Base-by-base conservation (phyloP, 2,888 invertebrate genomes). In the Drosophila gaucha region DNA sequence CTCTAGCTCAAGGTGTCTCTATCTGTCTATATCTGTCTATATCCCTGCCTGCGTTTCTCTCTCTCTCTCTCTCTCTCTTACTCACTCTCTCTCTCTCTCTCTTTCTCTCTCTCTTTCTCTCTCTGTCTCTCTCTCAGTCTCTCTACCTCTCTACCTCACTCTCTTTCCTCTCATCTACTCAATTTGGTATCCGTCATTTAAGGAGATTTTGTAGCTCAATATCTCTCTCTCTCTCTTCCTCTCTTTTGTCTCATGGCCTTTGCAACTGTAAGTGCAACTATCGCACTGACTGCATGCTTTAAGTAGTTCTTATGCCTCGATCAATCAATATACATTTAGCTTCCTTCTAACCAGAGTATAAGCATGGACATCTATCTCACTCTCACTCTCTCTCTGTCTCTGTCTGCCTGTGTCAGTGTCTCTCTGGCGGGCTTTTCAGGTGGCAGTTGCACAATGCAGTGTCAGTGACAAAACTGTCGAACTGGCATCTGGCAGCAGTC, bases 401-500 rank as follows among this genome's bases (percentile, higher is more conserved):
- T 22, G 6, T 16, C n/a, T 56, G 10, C 10, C 3, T 26, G 6
- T n/a, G n/a, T n/a, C n/a, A n/a, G n/a, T n/a, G n/a, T n/a, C n/a
- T n/a, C n/a, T n/a, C 8, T 6, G 44, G 12, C 28, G 18, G 44
- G 26, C 16, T 35, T 14, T 5, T 20, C 28, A 50, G 31, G 50
- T 50, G 16, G 26, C n/a, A 18, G n/a, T 14, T 33, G 43, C 44
- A 52, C 52, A 65, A 52, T 54, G 50, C 46, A 46, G 12, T 58
- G 39, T 4, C 16, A 47, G 8, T 47, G 49, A 46, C 57, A 63
- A 50, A 51, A 20, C 55, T 39, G 46, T 58, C 59, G 36, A 44
- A 46, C 46, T 46, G 30, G 30, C 46, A 14, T n/a, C 43, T 36
- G 58, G 36, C 47, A 36, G 41, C 59, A 52, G 52, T 65, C 58